phyloP scores from a whole-genome alignment of 1,140 invertebrate species.

The Eriocheir sinensis region DNA sequence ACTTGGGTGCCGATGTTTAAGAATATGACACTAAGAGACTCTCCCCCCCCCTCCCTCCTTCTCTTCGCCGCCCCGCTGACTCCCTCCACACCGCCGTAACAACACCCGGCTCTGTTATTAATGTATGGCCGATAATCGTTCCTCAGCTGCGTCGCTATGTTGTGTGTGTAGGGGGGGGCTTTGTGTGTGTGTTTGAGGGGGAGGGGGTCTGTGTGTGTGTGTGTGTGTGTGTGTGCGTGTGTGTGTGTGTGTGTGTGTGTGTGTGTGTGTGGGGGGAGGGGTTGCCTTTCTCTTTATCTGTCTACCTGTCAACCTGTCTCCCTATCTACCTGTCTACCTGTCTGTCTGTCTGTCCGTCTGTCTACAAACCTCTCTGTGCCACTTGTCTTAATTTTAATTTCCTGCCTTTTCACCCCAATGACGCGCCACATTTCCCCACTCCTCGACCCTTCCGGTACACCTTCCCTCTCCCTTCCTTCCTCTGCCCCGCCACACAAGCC shows the following conservation, averaged over 20 bases:
- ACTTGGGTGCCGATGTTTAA: no score
- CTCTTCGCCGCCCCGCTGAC: background rate
- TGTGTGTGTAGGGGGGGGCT: background rate
- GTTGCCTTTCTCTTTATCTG: no score
- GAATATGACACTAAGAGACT: no score
- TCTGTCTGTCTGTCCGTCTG: background rate
- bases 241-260: conserved; percentile 20
- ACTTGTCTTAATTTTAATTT: background rate
- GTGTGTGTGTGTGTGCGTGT: conserved; percentile 21
- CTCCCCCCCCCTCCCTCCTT: no score
- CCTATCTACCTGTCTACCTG: no score
- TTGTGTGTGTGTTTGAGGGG: background rate
- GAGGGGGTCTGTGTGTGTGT: background rate
- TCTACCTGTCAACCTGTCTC: no score
- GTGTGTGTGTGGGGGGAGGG: background rate
- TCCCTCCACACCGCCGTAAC: background rate
- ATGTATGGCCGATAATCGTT: background rate
- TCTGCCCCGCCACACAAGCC: background rate
- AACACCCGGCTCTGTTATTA: background rate
- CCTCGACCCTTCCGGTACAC: no score
- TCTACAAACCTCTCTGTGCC: background rate
- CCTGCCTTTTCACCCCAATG: background rate
- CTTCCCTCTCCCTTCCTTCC: background rate
- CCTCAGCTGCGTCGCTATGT: no score
- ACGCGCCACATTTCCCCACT: background rate